These are phyloP conservation scores for Nematostella vectensis DNA, from an alignment of 92 coral and sea anemone genomes.

Conservation along the genomic window DNA sequence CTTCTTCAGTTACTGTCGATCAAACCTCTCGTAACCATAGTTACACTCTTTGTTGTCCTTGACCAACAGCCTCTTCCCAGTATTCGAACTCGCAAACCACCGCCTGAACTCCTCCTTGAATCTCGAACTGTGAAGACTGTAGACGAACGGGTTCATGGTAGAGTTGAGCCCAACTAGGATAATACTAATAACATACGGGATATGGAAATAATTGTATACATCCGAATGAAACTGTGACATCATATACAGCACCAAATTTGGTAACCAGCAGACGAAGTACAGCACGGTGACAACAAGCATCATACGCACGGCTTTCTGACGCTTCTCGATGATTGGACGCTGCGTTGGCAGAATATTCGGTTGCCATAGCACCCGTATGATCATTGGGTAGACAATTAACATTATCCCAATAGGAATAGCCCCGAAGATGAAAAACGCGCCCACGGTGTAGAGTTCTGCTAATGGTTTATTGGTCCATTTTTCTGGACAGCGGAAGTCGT, in stretches of 20 bases:
- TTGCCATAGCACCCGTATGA: conserved; percentile 1
- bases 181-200: conserved; percentile 33
- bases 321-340: not conserved
- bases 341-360: not conserved
- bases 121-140: conserved; percentile 64
- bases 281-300: conserved; percentile 4
- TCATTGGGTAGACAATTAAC: not conserved
- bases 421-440: conserved; percentile 27
- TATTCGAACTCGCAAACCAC: conserved; percentile 24
- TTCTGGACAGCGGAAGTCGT: conserved; percentile 33
- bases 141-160: conserved; percentile 71
- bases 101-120: conserved; percentile 48
- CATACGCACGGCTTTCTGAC: conserved; percentile 6
- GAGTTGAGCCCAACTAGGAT: conserved; percentile 61
- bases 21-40: no score
- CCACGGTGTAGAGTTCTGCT: conserved; percentile 39
- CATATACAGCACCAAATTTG: conserved; percentile 9
- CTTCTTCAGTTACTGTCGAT: no score
- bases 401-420: conserved; percentile 1
- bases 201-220: conserved; percentile 29
- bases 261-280: conserved; percentile 13
- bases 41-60: no score
- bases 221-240: conserved; percentile 21
- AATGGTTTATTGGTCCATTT: conserved; percentile 13
- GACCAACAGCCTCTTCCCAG: conserved; percentile 8